Base-by-base conservation (phyloP, 1,140 invertebrate species). In the Macrosteles quadrilineatus region DNA sequence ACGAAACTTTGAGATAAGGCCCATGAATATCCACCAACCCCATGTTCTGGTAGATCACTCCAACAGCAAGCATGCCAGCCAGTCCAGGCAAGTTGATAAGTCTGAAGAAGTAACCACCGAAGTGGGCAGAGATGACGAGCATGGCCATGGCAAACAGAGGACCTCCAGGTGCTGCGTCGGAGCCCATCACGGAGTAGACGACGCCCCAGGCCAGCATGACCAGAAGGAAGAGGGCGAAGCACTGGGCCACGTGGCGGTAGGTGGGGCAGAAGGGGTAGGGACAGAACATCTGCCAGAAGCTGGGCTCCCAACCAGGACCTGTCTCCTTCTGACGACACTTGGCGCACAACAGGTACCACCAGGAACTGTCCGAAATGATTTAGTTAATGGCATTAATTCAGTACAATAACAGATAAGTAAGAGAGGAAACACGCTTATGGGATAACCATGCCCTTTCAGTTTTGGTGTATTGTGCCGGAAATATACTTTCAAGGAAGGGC, bases 61-160 rank as follows among this genome's bases (percentile, higher is more conserved):
- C 94, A 25, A 91, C 88, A 69, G 93, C 76, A 11, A 96, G 85
- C 92, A 95, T 95, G 17, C 94, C 94, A 74, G 95, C 90, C 0
- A 98, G 83, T 0, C 93, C 87, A 6, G 95, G 95, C 70, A 97
- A 80, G 1, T 88, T 90, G n/a, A 91, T 86, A 30, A 93, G 80
- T 27, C 87, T 87, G 70, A 89, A 80, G 3, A 93, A 74, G 85
- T 90, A 91, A 50, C 94, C 94, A 6, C 90, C 93, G 72, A 95
- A 88, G 80, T 94, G 87, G 0, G 92, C 90, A 4, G 87, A 87
- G 32, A 96, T 87, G 21, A 86, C 85, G 0, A 94, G 83, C 0
- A 89, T 80, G 2, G 92, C 90, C 1, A 97, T 80, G 70, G 88
- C 87, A 76, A 94, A 96, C 1, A 95, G 81, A 73, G 91, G 89